Percentiles rank a stretch among this genome's conserved stretches.
These are phyloP conservation scores for Gobio gobio DNA, from an alignment of 2,113 vertebrate genomes.

Conservation along the genomic window DNA sequence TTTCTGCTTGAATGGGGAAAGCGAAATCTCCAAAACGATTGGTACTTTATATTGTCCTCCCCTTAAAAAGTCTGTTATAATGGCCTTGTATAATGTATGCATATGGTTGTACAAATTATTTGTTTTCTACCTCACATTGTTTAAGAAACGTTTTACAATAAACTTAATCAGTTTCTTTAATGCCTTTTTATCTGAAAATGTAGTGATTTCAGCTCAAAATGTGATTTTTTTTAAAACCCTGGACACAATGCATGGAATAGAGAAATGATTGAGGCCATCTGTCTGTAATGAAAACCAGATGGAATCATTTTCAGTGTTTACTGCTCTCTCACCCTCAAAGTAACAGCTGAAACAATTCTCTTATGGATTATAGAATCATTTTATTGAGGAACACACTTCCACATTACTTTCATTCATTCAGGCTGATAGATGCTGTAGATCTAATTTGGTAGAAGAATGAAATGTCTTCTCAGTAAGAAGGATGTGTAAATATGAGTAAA, in stretches of 20 bases:
- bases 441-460: neutral
- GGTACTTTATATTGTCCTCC: neutral
- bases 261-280: slow-evolving; percentile 17
- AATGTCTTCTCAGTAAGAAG: slow-evolving; percentile 9
- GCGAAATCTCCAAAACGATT: neutral
- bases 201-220: neutral
- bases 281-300: slow-evolving; percentile 37
- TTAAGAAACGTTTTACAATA: slow-evolving; percentile 1
- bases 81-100: neutral
- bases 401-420: slow-evolving; percentile 8
- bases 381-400: slow-evolving; percentile 7
- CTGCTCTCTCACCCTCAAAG: slow-evolving; percentile 16
- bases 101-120: slow-evolving; percentile 6
- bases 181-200: neutral
- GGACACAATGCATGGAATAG: neutral
- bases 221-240: neutral
- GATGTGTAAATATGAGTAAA: neutral
- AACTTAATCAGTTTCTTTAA: neutral
- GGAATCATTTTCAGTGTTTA: slow-evolving; percentile 33
- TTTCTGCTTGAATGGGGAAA: no score
- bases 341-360: slow-evolving; percentile 24
- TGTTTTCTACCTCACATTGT: slow-evolving; percentile 24
- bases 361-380: slow-evolving; percentile 15
- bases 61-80: neutral
- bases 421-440: neutral